Percentiles rank a stretch among this genome's conserved stretches.
Conservation (phyloP, 1,140 invertebrate genomes). For the Lasaia peninsularis region DNA sequence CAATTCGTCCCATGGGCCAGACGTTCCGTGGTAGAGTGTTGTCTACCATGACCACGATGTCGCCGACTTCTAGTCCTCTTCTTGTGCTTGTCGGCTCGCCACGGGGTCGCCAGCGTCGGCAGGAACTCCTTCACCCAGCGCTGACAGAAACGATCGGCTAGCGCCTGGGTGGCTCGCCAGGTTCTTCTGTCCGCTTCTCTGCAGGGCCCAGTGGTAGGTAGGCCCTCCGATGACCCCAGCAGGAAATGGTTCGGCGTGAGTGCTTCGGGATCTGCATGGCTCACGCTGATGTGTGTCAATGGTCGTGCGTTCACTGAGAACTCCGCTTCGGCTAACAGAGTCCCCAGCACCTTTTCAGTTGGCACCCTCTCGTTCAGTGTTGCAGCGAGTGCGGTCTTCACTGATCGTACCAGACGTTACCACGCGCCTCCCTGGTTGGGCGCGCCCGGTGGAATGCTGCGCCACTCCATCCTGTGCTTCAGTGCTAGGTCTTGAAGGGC, state of each 20-base stretch:
- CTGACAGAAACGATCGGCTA: conserved; percentile 5
- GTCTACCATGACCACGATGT: not conserved
- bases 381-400: conserved; percentile 33
- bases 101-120: conserved; percentile 7
- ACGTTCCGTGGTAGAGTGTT: not conserved
- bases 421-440: conserved; percentile 29
- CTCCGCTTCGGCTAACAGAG: not conserved
- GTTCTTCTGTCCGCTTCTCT: not conserved
- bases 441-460: conserved; percentile 24
- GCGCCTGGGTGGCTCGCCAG: conserved; percentile 11
- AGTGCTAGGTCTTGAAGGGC: not conserved
- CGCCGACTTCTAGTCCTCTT: not conserved
- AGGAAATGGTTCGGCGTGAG: conserved; percentile 22
- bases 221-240: conserved; percentile 13
- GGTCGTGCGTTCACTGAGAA: conserved; percentile 17
- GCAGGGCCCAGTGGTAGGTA: conserved; percentile 4
- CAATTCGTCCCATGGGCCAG: not conserved
- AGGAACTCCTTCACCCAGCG: conserved; percentile 8
- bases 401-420: conserved; percentile 47
- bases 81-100: not conserved
- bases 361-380: conserved; percentile 26
- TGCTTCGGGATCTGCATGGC: conserved; percentile 30
- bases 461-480: conserved; percentile 15
- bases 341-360: not conserved
- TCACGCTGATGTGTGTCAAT: conserved; percentile 33